Base-by-base conservation (phyloP, 2,113 vertebrate species). In the Apeltes quadracus region DNA sequence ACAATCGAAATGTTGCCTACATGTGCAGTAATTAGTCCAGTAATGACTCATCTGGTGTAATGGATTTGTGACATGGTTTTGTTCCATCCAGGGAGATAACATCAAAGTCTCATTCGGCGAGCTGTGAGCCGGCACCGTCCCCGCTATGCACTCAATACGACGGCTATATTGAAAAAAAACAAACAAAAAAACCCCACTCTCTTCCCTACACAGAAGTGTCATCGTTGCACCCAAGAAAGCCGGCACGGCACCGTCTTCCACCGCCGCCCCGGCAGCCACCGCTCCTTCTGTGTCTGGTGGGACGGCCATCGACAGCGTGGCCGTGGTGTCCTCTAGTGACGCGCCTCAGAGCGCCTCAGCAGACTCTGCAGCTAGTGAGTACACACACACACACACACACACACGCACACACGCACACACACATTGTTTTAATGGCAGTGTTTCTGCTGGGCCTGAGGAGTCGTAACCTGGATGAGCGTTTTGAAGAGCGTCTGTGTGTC, bases 181-280 rank as follows among this genome's bases (percentile, higher is more conserved):
- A n/a, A n/a, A 0, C 29, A 32, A 34, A 41, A 81, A 53, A 1
- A 57, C 44, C 23, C 34, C 2, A 29, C 4, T 61, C 14, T 61
- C 7, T 4, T 85, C 7, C 79, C 27, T 75, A 36, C 55, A 50
- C 83, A 99, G 98, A 92, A 99, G 98, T 78, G 98, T 99, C 1
- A 83, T 98, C 3, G 92, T 99, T 70, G 95, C 94, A n/a, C 95
- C 95, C 6, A 98, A 96, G 93, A 98, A 96, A 82, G 53, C 56
- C 0, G 90, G 92, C 6, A 22, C 56, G 64, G 61, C 69, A 11
- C 72, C 88, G 0, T 81, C 90, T 48, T 71, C 29, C 29, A 72
- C 92, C 20, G 63, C 94, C 34, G 75, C 93, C 51, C 13, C 92
- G 27, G 64, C 89, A 8, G 71, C 89, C 72, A 64, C 93, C 54